phyloP scores from a whole-genome alignment of 2,888 invertebrate species.

The Oasisia sp. region DNA sequence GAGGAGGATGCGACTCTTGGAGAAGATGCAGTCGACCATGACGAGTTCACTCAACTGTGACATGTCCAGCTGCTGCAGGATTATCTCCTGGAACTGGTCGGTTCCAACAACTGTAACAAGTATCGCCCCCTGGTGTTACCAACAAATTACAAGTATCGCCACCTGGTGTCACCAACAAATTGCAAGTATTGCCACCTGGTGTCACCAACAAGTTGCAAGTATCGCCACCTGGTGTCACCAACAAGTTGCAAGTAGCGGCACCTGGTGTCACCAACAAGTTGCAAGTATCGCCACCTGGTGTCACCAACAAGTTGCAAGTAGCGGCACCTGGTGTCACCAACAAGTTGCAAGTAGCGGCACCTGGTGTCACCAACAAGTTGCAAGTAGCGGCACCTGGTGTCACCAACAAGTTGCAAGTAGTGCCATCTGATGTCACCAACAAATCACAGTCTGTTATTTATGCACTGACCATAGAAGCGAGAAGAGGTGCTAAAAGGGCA shows the following conservation, averaged over 20 bases:
- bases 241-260: too few species aligned
- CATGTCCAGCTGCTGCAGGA: not conserved
- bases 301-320: not conserved
- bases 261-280: not conserved
- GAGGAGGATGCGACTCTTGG: not conserved
- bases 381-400: not conserved
- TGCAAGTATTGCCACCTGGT: not conserved
- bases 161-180: too few species aligned
- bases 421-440: too few species aligned
- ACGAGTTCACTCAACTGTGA: not conserved
- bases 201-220: not conserved
- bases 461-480: too few species aligned
- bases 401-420: too few species aligned
- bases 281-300: not conserved
- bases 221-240: too few species aligned
- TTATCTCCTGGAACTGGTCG: not conserved
- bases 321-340: too few species aligned
- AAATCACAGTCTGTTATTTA: too few species aligned
- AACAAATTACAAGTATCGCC: too few species aligned
- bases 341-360: too few species aligned
- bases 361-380: not conserved
- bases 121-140: not conserved
- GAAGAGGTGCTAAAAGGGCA: too few species aligned
- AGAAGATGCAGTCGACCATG: slow-evolving; percentile 13
- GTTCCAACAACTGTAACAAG: not conserved